Evolutionary conservation across 2,888 invertebrate genomes (phyloP).

Genomic region (Drosophila neutralis): DNA sequence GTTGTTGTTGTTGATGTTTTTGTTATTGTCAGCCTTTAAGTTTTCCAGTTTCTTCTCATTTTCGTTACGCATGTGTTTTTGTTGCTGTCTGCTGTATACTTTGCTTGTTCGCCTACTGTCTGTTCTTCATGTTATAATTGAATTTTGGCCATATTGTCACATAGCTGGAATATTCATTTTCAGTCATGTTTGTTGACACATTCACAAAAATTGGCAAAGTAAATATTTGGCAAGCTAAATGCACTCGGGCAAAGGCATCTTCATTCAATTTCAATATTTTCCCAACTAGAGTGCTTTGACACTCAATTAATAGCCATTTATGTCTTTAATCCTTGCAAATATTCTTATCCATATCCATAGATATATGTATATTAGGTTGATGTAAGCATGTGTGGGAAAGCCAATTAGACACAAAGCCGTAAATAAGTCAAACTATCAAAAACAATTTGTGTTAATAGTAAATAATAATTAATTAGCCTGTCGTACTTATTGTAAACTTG

Average conservation of each 20-base stretch:
- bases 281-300: slow-evolving; percentile 14
- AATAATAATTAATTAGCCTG: slow-evolving; percentile 15
- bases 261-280: slow-evolving; percentile 21
- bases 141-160: slow-evolving; percentile 32
- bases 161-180: slow-evolving; percentile 20
- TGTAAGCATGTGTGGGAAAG: slow-evolving; percentile 22
- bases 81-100: background rate
- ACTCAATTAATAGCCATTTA: slow-evolving; percentile 55
- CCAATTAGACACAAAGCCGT: slow-evolving; percentile 34
- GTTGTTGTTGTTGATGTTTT: background rate
- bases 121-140: slow-evolving; percentile 15
- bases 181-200: slow-evolving; percentile 15
- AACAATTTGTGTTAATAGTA: slow-evolving; percentile 9
- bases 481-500: background rate
- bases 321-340: slow-evolving; percentile 47
- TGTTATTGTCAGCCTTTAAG: slow-evolving; percentile 3
- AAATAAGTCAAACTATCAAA: slow-evolving; percentile 38
- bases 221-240: slow-evolving; percentile 50
- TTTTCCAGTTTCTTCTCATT: slow-evolving; percentile 22
- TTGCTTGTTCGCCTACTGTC: background rate
- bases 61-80: slow-evolving; percentile 10
- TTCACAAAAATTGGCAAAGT: slow-evolving; percentile 31
- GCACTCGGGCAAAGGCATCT: slow-evolving; percentile 35
- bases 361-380: background rate
- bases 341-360: background rate